Base-by-base conservation (phyloP, 2,113 vertebrate species). In the Bubo blakistoni region DNA sequence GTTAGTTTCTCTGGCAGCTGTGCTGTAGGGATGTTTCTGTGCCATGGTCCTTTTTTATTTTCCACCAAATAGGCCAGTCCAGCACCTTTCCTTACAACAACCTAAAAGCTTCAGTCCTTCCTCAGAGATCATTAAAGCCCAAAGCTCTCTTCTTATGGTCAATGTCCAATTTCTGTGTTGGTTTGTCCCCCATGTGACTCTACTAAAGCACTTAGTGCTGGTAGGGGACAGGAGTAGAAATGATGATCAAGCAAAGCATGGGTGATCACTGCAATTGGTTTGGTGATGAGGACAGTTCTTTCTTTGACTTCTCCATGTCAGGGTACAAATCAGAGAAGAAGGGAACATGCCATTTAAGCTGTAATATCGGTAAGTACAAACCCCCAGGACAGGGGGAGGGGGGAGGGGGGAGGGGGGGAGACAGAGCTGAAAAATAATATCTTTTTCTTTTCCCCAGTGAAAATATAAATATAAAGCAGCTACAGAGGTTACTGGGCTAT, bases 261-360 rank as follows among this genome's bases (percentile, higher is more conserved):
- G 46, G 17, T 57, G 9, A 10, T 91, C 36, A 55, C 47, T 58
- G 16, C 32, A 94, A 74, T 72, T 88, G 30, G 3, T 95, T 88
- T 91, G 34, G 55, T 86, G 82, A 85, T 86, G 36, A 78, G 44
- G 29, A 38, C 1, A 94, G 55, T 71, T 88, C 36, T 88, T 85
- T 80, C 44, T 94, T 97, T 96, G 76, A 90, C 58, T 95, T 95
- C 49, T 44, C 18, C 22, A 25, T 59, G 16, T 86, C 54, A 88
- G 66, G 26, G 27, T 80, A 30, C 49, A 82, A 93, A 93, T 71
- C 88, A 69, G 67, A 94, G 73, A 93, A 91, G 44, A 83, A 73
- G 55, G 57, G 55, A 91, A 90, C 55, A 91, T 87, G 55, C 44
- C 54, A 94, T 73, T 29, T 36, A 47, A 70, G 13, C 16, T 12